Evolutionary conservation across 2,888 invertebrate genomes (phyloP), one percentile per base, ranked within the genome.

Genomic region (Andrena hattorfiana): DNA sequence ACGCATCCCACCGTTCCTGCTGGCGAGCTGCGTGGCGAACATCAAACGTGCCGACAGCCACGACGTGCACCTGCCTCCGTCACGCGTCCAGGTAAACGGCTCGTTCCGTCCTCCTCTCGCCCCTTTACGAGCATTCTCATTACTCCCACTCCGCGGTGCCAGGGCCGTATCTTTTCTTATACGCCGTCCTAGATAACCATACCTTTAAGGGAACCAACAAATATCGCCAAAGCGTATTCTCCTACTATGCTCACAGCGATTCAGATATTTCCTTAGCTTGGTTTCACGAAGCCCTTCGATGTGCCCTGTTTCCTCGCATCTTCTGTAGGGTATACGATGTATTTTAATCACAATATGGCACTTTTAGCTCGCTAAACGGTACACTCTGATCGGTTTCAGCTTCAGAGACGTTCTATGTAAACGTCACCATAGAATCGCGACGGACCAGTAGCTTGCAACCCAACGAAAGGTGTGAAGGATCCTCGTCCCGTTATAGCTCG

Each of bases 31-130:
- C 87, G 87, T 87, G 84, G 87, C 87, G 77, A 89, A 91, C 87
- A 91, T 91, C 91, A 91, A 91, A 91, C 85, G 90, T 84, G 90
- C 91, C 91, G 91, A 92, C 91, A 87, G 86, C 88, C 87, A 83
- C 81, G 88, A 90, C 87, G 89, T 79, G 87, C 91, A 91, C 91
- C 91, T 91, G 91, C 89, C 91, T 90, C 86, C 86, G 90, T 91
- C 91, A 87, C 87, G 89, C 90, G 86, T 86, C 83, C 88, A 85
- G 79, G 87, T 87, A 87, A 88, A 85, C 89, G 87, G 85, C 85
- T 86, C 85, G 78, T 87, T 81, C 83, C 81, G 60, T 89, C 89
- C 86, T 85, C 56, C 84, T 89, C 87, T 77, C 81, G 68, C 84
- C 84, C 81, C 69, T 82, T 69, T 70, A 74, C 77, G 83, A 82